A percentile compares a stretch with the other conserved stretches of the same genome.
These are phyloP conservation scores for Drosophila tani DNA, from an alignment of 1,140 invertebrate genomes.

Conservation along the genomic window DNA sequence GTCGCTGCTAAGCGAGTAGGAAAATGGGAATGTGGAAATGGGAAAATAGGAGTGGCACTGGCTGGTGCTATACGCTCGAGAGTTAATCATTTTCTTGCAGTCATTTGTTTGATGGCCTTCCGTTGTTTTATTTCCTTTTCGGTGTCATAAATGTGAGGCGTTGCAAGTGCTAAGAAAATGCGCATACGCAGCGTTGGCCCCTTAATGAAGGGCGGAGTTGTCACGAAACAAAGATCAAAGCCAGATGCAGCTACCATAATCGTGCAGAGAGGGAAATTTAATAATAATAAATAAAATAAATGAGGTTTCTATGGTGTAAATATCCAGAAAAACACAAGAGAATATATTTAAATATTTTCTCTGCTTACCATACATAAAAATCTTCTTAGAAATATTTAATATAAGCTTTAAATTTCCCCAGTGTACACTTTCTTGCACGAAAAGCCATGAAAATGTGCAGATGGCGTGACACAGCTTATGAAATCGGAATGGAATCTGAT, in stretches of 20 bases:
- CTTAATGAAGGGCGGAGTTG: constrained; percentile 19
- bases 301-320: not conserved
- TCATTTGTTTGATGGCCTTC: constrained; percentile 70
- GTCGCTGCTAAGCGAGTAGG: constrained; percentile 25
- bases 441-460: not conserved
- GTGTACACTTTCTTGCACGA: not conserved
- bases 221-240: constrained; percentile 8
- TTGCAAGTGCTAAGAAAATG: constrained; percentile 40
- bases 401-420: not conserved
- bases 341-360: no score
- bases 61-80: constrained; percentile 25
- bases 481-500: not conserved
- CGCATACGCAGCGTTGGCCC: constrained; percentile 54
- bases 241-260: constrained; percentile 15
- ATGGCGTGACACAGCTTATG: not conserved
- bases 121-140: constrained; percentile 46
- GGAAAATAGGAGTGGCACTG: constrained; percentile 29
- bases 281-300: not conserved
- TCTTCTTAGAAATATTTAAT: not conserved
- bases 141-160: constrained; percentile 54
- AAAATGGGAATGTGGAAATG: constrained; percentile 28
- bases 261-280: not conserved
- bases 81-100: constrained; percentile 76
- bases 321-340: no score
- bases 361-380: not conserved